Evolutionary conservation across 2,113 vertebrate genomes (phyloP), one percentile per base, ranked within the genome.

Genomic region (Podocnemis expansa): DNA sequence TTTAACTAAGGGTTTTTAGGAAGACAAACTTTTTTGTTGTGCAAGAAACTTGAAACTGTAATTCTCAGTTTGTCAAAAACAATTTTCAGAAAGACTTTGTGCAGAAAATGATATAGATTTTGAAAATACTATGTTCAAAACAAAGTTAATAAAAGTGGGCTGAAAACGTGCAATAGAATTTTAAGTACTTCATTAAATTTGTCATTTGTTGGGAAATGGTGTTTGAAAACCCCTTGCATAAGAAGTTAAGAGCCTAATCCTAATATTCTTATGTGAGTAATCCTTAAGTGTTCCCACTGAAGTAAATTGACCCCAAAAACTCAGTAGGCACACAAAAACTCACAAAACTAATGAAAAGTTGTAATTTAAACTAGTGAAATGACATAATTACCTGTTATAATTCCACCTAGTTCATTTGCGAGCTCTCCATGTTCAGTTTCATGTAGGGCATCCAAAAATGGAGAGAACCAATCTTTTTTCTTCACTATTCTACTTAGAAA

Each of bases 401-500:
- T 94, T 95, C 96, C 98, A 0, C 94, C 98, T 94, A 99, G 95
- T 41, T 99, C 96, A 29, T 84, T 34, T 51, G 88, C 97, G 52
- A 99, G 97, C 0, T 3, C 0, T 2, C 17, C 0, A n/a, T 99
- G 98, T 10, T 95, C 97, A 0, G 99, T 98, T 47, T 96, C 43
- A n/a, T 27, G 87, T 78, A 99, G 96, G 87, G 98, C 93, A 2
- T 80, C 0, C 76, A 99, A 93, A 96, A 99, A 99, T 2, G 56
- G 49, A 16, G 98, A 99, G 93, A 98, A 99, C 99, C 99, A 99
- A 16, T 98, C 95, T 80, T 97, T 98, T 86, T 98, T 98, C 93
- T 97, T 98, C n/a, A 99, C 96, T 13, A 99, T 98, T 90, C 98
- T 98, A 81, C 81, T 97, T 56, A 99, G 93, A 8, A 99, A 97